Conservation (phyloP, 1,140 invertebrate species). For the Drosophila erecta region DNA sequence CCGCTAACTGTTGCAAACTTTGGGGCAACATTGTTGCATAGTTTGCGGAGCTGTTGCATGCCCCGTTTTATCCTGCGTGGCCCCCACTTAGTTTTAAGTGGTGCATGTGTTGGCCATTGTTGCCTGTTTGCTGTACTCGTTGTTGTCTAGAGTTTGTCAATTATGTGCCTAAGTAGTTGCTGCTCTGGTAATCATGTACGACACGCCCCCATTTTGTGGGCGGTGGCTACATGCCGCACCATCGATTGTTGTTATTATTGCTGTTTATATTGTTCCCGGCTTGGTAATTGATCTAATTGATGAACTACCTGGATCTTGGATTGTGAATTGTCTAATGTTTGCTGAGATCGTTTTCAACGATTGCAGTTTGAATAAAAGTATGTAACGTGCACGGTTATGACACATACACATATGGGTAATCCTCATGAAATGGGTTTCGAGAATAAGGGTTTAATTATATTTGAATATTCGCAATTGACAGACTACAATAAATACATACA, state of each 20-base stretch:
- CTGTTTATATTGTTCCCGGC: neutral
- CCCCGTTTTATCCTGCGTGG: neutral
- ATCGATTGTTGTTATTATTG: slow-evolving; percentile 18
- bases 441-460: too few relatives aligned
- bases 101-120: slow-evolving; percentile 34
- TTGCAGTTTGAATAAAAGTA: too few relatives aligned
- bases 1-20: slow-evolving; percentile 35
- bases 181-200: slow-evolving; percentile 23
- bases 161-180: slow-evolving; percentile 37
- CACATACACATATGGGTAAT: neutral
- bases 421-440: too few relatives aligned
- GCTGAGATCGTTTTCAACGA: neutral
- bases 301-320: slow-evolving; percentile 1
- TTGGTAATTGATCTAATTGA: slow-evolving; percentile 36
- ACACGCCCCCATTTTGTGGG: slow-evolving; percentile 5
- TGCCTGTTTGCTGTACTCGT: slow-evolving; percentile 18
- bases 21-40: slow-evolving; percentile 35
- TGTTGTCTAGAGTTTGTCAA: slow-evolving; percentile 46
- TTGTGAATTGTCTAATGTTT: neutral
- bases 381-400: neutral
- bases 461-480: too few relatives aligned
- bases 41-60: slow-evolving; percentile 12
- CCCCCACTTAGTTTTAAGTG: slow-evolving; percentile 24
- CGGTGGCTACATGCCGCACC: neutral
- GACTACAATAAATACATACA: too few relatives aligned